Conservation (phyloP, 1,140 invertebrate genomes). For the Nephila pilipes region DNA sequence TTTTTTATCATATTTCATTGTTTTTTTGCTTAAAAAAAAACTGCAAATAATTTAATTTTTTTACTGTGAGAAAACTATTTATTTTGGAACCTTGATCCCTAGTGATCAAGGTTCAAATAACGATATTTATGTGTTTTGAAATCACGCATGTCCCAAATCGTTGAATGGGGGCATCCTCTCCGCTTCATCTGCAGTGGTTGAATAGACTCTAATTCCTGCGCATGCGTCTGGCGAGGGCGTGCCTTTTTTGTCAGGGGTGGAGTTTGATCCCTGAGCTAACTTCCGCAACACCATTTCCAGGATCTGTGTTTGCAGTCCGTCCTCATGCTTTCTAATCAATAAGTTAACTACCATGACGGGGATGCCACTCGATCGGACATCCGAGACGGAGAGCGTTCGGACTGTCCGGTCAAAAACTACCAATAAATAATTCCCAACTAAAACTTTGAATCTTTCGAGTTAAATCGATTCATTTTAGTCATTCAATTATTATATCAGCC, state of each 20-base stretch:
- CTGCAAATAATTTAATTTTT: too few species aligned
- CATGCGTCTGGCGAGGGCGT: constrained; percentile 52
- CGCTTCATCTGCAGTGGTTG: constrained; percentile 64
- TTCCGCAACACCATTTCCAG: constrained; percentile 58
- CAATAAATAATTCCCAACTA: neutral
- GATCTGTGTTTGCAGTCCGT: constrained; percentile 11
- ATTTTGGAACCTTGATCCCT: too few species aligned
- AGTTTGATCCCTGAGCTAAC: constrained; percentile 40
- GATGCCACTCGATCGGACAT: constrained; percentile 44
- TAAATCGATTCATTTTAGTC: too few species aligned
- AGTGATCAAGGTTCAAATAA: too few species aligned
- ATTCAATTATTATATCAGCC: too few species aligned
- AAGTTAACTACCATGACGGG: constrained; percentile 56
- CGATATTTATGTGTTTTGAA: too few species aligned
- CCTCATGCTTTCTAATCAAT: constrained; percentile 53
- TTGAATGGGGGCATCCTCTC: neutral
- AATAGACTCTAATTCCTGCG: neutral
- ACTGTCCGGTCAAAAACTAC: neutral
- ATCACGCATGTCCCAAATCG: constrained; percentile 25
- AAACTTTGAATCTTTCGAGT: too few species aligned
- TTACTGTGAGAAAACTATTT: too few species aligned
- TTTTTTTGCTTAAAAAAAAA: too few species aligned
- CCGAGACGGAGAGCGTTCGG: neutral
- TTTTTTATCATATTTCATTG: too few species aligned
- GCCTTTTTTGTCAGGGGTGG: constrained; percentile 71